These are phyloP conservation scores for Novumbra hubbsi DNA, from an alignment of 2,797 vertebrate species.

Conservation along the genomic window DNA sequence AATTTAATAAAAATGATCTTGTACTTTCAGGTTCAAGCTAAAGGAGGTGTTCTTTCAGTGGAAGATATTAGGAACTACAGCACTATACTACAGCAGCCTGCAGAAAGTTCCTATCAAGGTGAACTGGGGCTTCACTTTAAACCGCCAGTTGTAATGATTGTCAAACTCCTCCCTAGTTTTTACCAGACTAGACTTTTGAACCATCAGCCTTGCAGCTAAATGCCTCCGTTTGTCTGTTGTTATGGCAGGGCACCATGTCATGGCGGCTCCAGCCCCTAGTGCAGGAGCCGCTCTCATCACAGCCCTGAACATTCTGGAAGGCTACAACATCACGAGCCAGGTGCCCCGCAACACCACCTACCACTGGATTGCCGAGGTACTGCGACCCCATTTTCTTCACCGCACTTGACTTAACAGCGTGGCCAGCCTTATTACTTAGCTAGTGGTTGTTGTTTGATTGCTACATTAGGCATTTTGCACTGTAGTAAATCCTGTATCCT, in stretches of 20 bases:
- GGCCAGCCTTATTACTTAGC: neutral
- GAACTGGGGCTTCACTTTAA: slow-evolving; percentile 31
- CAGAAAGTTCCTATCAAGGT: slow-evolving; percentile 89
- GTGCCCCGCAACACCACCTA: slow-evolving; percentile 77
- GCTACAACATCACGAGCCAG: slow-evolving; percentile 89
- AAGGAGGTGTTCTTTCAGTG: slow-evolving; percentile 85
- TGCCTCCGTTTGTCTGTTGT: neutral
- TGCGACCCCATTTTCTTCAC: neutral
- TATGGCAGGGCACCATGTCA: slow-evolving; percentile 84
- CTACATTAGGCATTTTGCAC: neutral
- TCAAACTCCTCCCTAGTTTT: neutral
- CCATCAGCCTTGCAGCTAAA: neutral
- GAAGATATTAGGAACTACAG: slow-evolving; percentile 95
- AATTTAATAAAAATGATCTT: neutral
- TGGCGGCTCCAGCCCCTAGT: slow-evolving; percentile 88
- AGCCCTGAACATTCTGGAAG: slow-evolving; percentile 95
- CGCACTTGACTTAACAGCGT: neutral
- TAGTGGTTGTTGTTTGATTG: neutral
- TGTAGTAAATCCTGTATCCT: neutral
- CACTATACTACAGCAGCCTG: slow-evolving; percentile 79
- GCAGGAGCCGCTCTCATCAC: slow-evolving; percentile 89
- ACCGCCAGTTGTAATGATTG: neutral
- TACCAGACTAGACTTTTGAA: neutral
- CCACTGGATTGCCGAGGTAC: slow-evolving; percentile 94
- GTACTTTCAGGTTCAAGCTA: slow-evolving; percentile 74